phyloP scores from a whole-genome alignment of 2,113 vertebrate genomes.

The Stigmatopora nigra region DNA sequence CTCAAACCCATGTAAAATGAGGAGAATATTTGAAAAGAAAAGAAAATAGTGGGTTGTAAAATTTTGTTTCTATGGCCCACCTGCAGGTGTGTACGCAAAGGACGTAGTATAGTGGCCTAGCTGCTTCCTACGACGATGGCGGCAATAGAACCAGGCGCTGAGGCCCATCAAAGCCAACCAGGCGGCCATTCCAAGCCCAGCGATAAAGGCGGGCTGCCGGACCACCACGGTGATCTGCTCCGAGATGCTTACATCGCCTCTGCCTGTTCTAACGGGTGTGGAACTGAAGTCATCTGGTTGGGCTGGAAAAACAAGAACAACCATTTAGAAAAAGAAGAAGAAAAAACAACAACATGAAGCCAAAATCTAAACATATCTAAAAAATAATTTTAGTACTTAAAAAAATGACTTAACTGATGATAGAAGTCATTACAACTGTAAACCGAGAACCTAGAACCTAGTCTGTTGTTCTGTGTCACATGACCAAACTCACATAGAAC shows the following conservation, averaged over 20 bases:
- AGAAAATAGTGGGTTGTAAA: too few relatives aligned
- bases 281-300: conserved; percentile 43
- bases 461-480: not conserved
- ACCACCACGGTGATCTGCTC: conserved; percentile 77
- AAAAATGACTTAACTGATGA: not conserved
- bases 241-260: conserved; percentile 61
- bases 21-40: too few relatives aligned
- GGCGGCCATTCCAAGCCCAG: conserved; percentile 77
- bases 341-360: too few relatives aligned
- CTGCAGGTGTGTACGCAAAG: conserved; percentile 87
- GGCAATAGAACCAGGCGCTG: conserved; percentile 82
- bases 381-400: not conserved
- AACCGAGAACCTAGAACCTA: not conserved
- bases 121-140: conserved; percentile 83
- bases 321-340: not conserved
- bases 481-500: conserved; percentile 76
- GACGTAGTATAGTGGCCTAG: conserved; percentile 92
- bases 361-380: too few relatives aligned
- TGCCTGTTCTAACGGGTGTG: conserved; percentile 50
- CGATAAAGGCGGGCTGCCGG: conserved; percentile 84
- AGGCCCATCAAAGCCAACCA: conserved; percentile 83
- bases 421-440: not conserved
- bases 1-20: too few relatives aligned
- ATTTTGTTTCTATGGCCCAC: conserved; percentile 46
- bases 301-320: conserved; percentile 19